Conservation (phyloP, 2,888 invertebrate genomes). For the Caenorhabditis virilis region DNA sequence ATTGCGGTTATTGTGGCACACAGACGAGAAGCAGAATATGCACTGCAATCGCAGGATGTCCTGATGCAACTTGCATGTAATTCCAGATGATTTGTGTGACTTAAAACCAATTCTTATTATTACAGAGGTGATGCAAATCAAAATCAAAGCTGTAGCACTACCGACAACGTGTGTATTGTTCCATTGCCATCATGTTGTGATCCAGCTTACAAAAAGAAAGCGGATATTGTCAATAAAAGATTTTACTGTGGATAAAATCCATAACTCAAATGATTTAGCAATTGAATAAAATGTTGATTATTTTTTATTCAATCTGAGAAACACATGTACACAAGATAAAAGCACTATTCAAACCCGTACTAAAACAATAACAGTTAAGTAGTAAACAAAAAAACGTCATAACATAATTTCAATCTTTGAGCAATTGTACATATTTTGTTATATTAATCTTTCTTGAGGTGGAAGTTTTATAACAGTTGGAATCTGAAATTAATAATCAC, state of each 20-base stretch:
- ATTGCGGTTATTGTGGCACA: constrained; percentile 29
- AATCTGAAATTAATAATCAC: too few relatives aligned
- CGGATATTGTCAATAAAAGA: constrained; percentile 10
- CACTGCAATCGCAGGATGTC: constrained; percentile 9
- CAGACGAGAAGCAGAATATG: constrained; percentile 20
- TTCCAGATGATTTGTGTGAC: too few relatives aligned
- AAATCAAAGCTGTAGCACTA: constrained; percentile 20
- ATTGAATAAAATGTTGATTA: background rate
- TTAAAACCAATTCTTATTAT: too few relatives aligned
- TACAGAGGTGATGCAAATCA: constrained; percentile 18
- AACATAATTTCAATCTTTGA: background rate
- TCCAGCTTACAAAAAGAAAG: constrained; percentile 17
- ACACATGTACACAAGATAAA: background rate
- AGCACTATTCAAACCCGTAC: background rate
- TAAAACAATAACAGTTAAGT: background rate
- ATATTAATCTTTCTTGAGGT: constrained; percentile 54
- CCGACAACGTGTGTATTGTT: constrained; percentile 12
- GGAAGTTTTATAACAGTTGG: constrained; percentile 57
- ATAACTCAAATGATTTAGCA: background rate
- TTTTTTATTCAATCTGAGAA: too few relatives aligned
- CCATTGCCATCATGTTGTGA: constrained; percentile 19
- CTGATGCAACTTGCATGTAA: constrained; percentile 17
- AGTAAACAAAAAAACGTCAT: too few relatives aligned
- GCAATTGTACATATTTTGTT: background rate
- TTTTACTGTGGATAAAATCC: constrained; percentile 15